Evolutionary conservation across 2,113 vertebrate genomes (phyloP).

Genomic region (Brachypteracias leptosomus): DNA sequence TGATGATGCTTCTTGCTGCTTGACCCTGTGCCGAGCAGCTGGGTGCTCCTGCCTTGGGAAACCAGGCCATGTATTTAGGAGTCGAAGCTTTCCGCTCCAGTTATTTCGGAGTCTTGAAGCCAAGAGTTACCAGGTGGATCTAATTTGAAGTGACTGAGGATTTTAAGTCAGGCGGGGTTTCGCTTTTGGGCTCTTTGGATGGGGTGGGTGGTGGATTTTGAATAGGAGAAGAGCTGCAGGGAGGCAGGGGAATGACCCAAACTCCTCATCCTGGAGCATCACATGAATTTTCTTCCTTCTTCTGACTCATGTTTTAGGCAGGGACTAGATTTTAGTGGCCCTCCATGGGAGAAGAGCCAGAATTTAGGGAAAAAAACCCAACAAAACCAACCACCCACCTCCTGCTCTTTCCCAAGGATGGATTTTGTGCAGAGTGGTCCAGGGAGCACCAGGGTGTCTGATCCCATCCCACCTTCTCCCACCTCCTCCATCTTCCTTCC

Average conservation of each 20-base stretch:
- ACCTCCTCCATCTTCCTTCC: neutral
- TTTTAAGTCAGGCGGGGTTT: conserved; percentile 33
- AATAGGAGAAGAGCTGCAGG: neutral
- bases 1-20: neutral
- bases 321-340: neutral
- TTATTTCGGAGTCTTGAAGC: conserved; percentile 23
- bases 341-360: neutral
- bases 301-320: neutral
- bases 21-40: conserved; percentile 51
- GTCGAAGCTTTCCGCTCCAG: conserved; percentile 54
- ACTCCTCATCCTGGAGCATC: neutral
- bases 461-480: neutral
- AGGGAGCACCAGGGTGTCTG: neutral
- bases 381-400: neutral
- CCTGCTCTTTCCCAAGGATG: neutral
- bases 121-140: conserved; percentile 50
- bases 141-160: conserved; percentile 51
- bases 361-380: neutral
- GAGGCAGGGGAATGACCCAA: neutral
- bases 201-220: neutral
- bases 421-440: neutral
- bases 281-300: neutral
- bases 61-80: conserved; percentile 42
- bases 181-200: neutral
- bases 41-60: conserved; percentile 31